phyloP scores from a whole-genome alignment of 2,888 invertebrate genomes.

The Beris chalybata region DNA sequence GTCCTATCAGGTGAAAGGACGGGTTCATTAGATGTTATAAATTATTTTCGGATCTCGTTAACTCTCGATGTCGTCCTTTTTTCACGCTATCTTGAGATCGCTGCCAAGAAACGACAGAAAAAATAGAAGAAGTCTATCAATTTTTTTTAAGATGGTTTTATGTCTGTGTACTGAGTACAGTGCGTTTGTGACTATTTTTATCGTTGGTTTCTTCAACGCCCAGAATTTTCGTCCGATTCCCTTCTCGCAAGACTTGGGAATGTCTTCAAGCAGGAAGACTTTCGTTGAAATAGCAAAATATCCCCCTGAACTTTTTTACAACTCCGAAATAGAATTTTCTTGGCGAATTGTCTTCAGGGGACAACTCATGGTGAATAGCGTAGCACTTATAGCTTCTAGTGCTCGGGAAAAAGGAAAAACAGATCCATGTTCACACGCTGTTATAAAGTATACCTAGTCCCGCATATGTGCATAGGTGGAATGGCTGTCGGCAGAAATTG shows the following conservation, averaged over 20 bases:
- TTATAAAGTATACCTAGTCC: neutral
- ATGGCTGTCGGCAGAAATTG: slow-evolving; percentile 4
- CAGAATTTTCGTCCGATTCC: neutral
- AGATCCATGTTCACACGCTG: neutral
- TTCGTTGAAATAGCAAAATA: neutral
- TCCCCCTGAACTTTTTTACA: slow-evolving; percentile 11
- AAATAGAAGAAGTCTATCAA: neutral
- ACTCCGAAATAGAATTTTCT: slow-evolving; percentile 6
- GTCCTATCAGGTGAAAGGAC: neutral
- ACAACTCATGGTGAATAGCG: neutral
- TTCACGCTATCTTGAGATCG: neutral
- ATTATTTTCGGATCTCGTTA: slow-evolving; percentile 7
- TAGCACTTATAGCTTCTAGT: neutral
- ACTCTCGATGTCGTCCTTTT: slow-evolving; percentile 1
- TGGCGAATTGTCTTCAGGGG: slow-evolving; percentile 12
- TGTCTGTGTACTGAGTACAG: neutral
- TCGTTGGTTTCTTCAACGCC: neutral
- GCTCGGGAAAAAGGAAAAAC: neutral
- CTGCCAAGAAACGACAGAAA: neutral
- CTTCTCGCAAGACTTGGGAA: neutral
- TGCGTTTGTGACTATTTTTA: slow-evolving; percentile 1
- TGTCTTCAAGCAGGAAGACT: neutral
- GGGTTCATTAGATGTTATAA: slow-evolving; percentile 15
- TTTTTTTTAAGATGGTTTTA: neutral
- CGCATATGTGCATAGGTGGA: slow-evolving; percentile 1